Evolutionary conservation across 2,113 vertebrate genomes (phyloP), one percentile per base, ranked within the genome.

Genomic region (Cochlearius cochlearius): DNA sequence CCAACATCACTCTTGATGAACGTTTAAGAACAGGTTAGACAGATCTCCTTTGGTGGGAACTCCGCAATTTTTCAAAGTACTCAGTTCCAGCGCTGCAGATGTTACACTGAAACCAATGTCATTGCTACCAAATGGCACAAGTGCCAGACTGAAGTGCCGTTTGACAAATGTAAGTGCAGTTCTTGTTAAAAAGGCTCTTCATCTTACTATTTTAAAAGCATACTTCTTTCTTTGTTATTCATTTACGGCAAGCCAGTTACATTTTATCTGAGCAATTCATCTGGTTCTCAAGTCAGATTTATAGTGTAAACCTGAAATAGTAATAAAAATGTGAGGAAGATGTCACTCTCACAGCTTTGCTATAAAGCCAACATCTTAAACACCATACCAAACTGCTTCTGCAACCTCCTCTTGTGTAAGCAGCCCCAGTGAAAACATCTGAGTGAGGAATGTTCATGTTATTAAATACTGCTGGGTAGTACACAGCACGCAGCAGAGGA

Each of bases 251-350:
- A 96, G 49, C 79, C 34, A 52, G 47, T 85, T 93, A 81, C 25
- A 32, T 88, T 97, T 96, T 93, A 96, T 91, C 86, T 87, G 71
- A 89, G 88, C 79, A 74, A 84, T 88, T 92, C 88, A 92, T 97
- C 95, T 89, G 68, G 15, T 62, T 95, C 86, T 94, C 87, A 49
- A 97, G 73, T 80, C 92, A 90, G 95, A 96, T 97, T 95, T 92
- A 84, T 36, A 55, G 72, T 5, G 50, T 67, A 94, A 78, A 93
- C 62, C 86, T 77, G 83, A 45, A 96, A 53, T 2, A 58, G 50
- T 25, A 87, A 91, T 58, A 88, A 86, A 88, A 84, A n/a, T 11
- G 34, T 18, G 39, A 68, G 58, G 79, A 89, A 85, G 56, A 75
- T 76, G 80, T 53, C 41, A 55, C 45, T 64, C 53, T 50, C 39